Evolutionary conservation across 2,888 invertebrate genomes (phyloP).

Genomic region (Caenorhabditis panamensis): DNA sequence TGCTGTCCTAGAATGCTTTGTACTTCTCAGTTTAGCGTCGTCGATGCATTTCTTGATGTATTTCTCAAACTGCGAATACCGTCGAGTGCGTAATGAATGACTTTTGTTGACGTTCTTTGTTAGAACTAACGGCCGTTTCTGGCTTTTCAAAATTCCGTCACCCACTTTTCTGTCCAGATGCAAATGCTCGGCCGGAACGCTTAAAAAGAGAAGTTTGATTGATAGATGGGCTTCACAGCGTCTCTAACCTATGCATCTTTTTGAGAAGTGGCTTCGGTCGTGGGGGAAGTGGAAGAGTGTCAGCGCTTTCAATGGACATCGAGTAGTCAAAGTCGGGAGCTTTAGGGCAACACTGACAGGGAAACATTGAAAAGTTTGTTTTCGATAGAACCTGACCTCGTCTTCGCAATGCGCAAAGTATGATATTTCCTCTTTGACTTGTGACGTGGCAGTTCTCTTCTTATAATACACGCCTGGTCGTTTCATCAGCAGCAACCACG

Average conservation of each 20-base stretch:
- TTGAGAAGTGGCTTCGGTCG: constrained; percentile 66
- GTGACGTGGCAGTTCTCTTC: constrained; percentile 55
- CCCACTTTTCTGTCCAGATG: constrained; percentile 74
- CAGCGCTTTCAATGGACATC: constrained; percentile 63
- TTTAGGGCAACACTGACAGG: constrained; percentile 58
- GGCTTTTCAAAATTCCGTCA: constrained; percentile 71
- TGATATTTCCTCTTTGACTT: constrained; percentile 60
- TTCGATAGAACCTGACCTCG: constrained; percentile 31
- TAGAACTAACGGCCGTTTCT: constrained; percentile 43
- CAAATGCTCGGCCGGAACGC: constrained; percentile 71
- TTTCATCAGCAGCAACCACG: constrained; percentile 76
- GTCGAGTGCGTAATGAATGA: constrained; percentile 52
- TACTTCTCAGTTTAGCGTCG: constrained; percentile 63
- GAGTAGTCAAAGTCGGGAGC: constrained; percentile 55
- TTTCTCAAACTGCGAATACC: constrained; percentile 67
- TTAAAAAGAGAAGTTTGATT: constrained; percentile 35
- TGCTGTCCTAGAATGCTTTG: not conserved
- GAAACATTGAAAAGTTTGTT: not conserved
- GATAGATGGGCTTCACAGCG: constrained; percentile 18
- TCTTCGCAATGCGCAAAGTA: constrained; percentile 64
- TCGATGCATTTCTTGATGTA: constrained; percentile 68
- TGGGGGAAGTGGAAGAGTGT: constrained; percentile 56
- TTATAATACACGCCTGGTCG: constrained; percentile 68
- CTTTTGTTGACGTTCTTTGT: constrained; percentile 58
- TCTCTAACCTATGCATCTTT: constrained; percentile 66